Evolutionary conservation across 2,797 vertebrate genomes (phyloP).

Genomic region (Gouania willdenowi): DNA sequence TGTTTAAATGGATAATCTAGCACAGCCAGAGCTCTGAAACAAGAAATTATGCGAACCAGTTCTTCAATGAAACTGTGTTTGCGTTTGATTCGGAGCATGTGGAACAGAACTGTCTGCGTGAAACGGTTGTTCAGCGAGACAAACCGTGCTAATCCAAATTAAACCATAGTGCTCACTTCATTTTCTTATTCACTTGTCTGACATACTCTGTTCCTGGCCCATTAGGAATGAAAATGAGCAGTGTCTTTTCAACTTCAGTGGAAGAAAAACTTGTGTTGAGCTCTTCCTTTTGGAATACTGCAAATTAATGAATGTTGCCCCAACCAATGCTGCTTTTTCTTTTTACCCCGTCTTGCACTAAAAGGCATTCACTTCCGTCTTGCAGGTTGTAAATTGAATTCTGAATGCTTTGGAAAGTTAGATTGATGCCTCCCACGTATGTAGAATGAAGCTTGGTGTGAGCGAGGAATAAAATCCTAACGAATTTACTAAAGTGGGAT

Average conservation of each 20-base stretch:
- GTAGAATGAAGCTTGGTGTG: constrained; percentile 16
- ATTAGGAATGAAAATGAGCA: constrained; percentile 47
- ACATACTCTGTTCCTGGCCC: constrained; percentile 52
- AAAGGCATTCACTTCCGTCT: constrained; percentile 41
- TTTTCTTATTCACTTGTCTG: constrained; percentile 47
- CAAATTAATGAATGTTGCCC: constrained; percentile 47
- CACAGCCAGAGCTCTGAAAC: constrained; percentile 39
- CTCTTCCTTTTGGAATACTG: constrained; percentile 26
- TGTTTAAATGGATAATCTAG: constrained; percentile 58
- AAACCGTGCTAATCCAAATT: constrained; percentile 52
- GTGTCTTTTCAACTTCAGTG: constrained; percentile 22
- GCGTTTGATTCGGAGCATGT: constrained; percentile 37
- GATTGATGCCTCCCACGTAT: constrained; percentile 40
- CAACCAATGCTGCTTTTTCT: constrained; percentile 45
- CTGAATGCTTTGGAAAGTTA: constrained; percentile 39
- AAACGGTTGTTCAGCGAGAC: constrained; percentile 50
- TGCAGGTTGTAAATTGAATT: constrained; percentile 57
- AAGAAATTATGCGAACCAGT: constrained; percentile 41
- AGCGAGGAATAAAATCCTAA: constrained; percentile 14
- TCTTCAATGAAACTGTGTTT: constrained; percentile 35
- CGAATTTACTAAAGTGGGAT: constrained; percentile 40
- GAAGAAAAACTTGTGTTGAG: constrained; percentile 20
- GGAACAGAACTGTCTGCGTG: constrained; percentile 33
- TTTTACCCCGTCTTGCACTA: constrained; percentile 3
- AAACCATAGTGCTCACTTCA: constrained; percentile 42